Conservation (phyloP, 2,113 vertebrate genomes). For the Pogonocichla stellata region DNA sequence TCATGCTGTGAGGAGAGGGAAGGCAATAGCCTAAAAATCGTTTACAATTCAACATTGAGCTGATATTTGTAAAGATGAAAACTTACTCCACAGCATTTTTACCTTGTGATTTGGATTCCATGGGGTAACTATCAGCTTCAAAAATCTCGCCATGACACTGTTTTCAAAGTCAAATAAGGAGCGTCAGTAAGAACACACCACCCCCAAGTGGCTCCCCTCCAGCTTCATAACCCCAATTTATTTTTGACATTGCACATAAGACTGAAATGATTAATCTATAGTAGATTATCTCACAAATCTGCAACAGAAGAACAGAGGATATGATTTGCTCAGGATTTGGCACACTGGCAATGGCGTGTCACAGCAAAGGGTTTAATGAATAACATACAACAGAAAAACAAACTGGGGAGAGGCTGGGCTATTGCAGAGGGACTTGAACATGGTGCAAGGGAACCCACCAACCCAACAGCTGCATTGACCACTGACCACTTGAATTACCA, state of each 20-base stretch:
- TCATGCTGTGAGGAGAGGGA: background rate
- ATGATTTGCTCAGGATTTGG: constrained; percentile 21
- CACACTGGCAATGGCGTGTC: background rate
- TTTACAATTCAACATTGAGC: constrained; percentile 12
- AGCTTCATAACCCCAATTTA: constrained; percentile 44
- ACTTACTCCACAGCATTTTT: constrained; percentile 34
- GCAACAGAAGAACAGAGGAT: constrained; percentile 24
- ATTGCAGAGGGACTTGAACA: background rate
- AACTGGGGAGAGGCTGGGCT: background rate
- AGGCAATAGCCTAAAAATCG: constrained; percentile 19
- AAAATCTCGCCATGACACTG: constrained; percentile 34
- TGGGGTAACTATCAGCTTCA: constrained; percentile 25
- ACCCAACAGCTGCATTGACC: background rate
- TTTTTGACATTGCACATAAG: constrained; percentile 58
- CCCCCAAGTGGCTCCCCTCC: constrained; percentile 23
- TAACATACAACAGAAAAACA: background rate
- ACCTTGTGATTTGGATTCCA: constrained; percentile 40
- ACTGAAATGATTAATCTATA: constrained; percentile 50
- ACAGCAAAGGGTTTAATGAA: background rate
- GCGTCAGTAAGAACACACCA: background rate
- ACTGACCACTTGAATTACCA: background rate
- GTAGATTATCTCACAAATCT: constrained; percentile 40
- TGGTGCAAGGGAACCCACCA: background rate
- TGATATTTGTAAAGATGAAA: constrained; percentile 43
- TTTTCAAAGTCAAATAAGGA: constrained; percentile 69